These are phyloP conservation scores for Drosophila leonis DNA, from an alignment of 2,888 invertebrate genomes.

Conservation along the genomic window DNA sequence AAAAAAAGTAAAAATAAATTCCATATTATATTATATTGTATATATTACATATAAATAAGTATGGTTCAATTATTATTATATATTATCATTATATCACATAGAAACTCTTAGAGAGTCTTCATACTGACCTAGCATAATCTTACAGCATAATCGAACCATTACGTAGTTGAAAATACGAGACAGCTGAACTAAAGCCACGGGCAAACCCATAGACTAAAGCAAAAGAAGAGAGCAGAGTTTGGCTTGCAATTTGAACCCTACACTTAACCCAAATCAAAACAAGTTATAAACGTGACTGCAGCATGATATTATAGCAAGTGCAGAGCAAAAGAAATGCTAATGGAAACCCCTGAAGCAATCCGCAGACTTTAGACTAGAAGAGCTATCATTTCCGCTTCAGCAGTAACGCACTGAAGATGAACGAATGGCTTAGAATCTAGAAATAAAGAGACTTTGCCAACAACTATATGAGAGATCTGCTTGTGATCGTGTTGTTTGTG, in stretches of 20 bases:
- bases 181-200: constrained; percentile 25
- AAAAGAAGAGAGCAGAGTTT: constrained; percentile 5
- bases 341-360: constrained; percentile 40
- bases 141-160: constrained; percentile 37
- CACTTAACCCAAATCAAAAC: constrained; percentile 78
- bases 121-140: not conserved
- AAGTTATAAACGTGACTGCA: constrained; percentile 70
- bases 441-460: constrained; percentile 17
- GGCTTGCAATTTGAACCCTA: constrained; percentile 58
- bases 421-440: constrained; percentile 73
- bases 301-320: constrained; percentile 48
- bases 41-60: no score
- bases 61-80: not conserved
- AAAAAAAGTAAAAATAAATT: no score
- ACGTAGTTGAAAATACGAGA: constrained; percentile 35
- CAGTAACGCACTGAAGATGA: constrained; percentile 70
- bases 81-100: not conserved
- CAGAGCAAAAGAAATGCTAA: constrained; percentile 39
- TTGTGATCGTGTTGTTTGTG: constrained; percentile 48
- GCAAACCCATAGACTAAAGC: not conserved
- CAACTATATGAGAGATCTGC: constrained; percentile 5
- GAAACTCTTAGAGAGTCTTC: not conserved
- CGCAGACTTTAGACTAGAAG: constrained; percentile 36
- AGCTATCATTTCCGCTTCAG: constrained; percentile 75
- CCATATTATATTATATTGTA: no score